These are phyloP conservation scores for Tribolium castaneum DNA, from an alignment of 1,140 invertebrate species.

Conservation along the genomic window DNA sequence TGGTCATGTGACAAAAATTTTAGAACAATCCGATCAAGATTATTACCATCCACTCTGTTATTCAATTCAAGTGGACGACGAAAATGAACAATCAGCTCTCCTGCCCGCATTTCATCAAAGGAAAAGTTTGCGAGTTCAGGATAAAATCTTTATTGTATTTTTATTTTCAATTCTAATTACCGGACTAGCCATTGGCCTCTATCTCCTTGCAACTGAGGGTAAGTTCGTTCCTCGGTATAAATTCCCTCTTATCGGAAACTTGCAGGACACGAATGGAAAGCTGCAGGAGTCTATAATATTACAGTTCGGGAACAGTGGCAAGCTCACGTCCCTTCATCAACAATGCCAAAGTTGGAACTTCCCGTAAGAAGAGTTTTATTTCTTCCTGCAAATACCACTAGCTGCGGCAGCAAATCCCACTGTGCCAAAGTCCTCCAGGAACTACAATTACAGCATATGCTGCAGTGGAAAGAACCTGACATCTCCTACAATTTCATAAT, in stretches of 20 bases:
- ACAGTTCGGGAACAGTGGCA: not conserved
- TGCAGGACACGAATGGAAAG: conserved; percentile 14
- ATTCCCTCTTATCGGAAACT: not conserved
- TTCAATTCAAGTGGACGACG: not conserved
- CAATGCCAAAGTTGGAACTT: conserved; percentile 22
- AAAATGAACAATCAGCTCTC: not conserved
- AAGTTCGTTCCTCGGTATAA: not conserved
- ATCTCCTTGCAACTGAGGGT: not conserved
- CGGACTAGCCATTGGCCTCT: not conserved
- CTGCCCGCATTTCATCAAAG: not conserved
- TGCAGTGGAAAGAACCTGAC: not conserved
- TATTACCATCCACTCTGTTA: not conserved
- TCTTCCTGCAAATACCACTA: conserved; percentile 2
- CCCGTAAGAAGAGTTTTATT: conserved; percentile 11
- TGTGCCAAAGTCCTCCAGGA: conserved; percentile 13
- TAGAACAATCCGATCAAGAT: not conserved
- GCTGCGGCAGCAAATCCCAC: conserved; percentile 3
- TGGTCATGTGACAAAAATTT: not conserved
- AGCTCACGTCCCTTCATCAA: conserved; percentile 15
- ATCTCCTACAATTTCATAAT: conserved; percentile 8
- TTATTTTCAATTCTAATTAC: not conserved
- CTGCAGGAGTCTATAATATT: not conserved
- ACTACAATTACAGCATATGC: conserved; percentile 14
- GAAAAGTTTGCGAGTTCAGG: not conserved
- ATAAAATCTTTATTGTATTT: not conserved